phyloP scores from a whole-genome alignment of 2,797 vertebrate species.

The Siniperca undulata region DNA sequence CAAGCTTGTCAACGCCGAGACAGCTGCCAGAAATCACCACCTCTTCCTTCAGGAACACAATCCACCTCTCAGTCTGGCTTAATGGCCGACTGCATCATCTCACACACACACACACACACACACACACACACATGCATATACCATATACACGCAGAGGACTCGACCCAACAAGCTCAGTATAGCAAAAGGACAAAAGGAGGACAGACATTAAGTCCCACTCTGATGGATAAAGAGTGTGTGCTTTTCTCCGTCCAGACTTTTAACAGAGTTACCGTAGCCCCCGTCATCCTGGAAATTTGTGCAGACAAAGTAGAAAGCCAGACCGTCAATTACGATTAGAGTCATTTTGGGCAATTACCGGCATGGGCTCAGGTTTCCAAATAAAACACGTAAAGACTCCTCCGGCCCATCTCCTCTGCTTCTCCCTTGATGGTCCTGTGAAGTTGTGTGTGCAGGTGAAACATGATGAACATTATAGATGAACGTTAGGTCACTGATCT shows the following conservation, averaged over 20 bases:
- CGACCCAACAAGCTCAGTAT: slow-evolving; percentile 24
- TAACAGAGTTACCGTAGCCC: slow-evolving; percentile 71
- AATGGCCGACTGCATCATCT: slow-evolving; percentile 52
- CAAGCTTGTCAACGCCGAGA: slow-evolving; percentile 61
- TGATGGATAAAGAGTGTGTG: slow-evolving; percentile 82
- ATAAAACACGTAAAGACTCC: slow-evolving; percentile 80
- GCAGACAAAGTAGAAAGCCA: slow-evolving; percentile 84
- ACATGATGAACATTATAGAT: slow-evolving; percentile 59
- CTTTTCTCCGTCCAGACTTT: slow-evolving; percentile 66
- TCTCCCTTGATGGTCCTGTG: slow-evolving; percentile 73
- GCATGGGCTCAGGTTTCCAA: slow-evolving; percentile 76
- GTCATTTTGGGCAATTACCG: slow-evolving; percentile 85
- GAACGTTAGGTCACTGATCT: slow-evolving; percentile 40
- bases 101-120: slow-evolving; percentile 28
- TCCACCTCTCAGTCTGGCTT: slow-evolving; percentile 44
- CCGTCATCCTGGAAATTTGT: slow-evolving; percentile 75
- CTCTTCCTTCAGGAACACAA: slow-evolving; percentile 58
- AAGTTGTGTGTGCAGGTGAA: slow-evolving; percentile 68
- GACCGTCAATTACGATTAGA: slow-evolving; percentile 83
- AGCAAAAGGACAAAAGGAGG: slow-evolving; percentile 60
- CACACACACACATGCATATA: slow-evolving; percentile 7
- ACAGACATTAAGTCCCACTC: slow-evolving; percentile 53
- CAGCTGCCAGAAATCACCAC: slow-evolving; percentile 68
- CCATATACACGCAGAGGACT: slow-evolving; percentile 27
- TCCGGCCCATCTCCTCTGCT: slow-evolving; percentile 68